Evolutionary conservation across 2,888 invertebrate species (phyloP).

Genomic region (Protophormia terraenovae): DNA sequence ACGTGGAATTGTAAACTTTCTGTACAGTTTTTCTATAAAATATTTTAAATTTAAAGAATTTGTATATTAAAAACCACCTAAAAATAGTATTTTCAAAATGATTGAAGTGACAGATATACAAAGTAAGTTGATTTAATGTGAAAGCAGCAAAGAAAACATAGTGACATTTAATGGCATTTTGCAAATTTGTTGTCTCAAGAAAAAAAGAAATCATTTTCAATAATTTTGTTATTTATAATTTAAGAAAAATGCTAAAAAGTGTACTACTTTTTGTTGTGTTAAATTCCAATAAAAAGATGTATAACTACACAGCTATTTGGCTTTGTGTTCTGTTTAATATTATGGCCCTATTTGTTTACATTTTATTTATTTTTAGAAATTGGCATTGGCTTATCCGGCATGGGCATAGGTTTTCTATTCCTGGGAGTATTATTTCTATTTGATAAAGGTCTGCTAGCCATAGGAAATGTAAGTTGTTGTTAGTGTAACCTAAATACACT

Average conservation of each 20-base stretch:
- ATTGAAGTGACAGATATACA: slow-evolving; percentile 92
- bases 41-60: background rate
- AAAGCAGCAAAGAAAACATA: background rate
- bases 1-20: slow-evolving; percentile 71
- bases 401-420: slow-evolving; percentile 97
- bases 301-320: no score
- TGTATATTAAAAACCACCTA: slow-evolving; percentile 33
- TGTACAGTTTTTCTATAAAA: slow-evolving; percentile 25
- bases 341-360: slow-evolving; percentile 36
- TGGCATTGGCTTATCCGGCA: slow-evolving; percentile 97
- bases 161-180: background rate
- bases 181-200: background rate
- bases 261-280: no score
- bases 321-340: no score
- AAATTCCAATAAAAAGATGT: no score
- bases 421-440: slow-evolving; percentile 96
- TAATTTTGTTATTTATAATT: no score
- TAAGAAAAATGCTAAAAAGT: no score
- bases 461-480: slow-evolving; percentile 95
- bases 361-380: slow-evolving; percentile 88
- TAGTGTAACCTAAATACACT: background rate
- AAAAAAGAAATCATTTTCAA: no score
- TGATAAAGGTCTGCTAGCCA: slow-evolving; percentile 98
- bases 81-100: slow-evolving; percentile 82
- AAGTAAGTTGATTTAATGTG: slow-evolving; percentile 84